Conservation (phyloP, 1,140 invertebrate species). For the Apis laboriosa region DNA sequence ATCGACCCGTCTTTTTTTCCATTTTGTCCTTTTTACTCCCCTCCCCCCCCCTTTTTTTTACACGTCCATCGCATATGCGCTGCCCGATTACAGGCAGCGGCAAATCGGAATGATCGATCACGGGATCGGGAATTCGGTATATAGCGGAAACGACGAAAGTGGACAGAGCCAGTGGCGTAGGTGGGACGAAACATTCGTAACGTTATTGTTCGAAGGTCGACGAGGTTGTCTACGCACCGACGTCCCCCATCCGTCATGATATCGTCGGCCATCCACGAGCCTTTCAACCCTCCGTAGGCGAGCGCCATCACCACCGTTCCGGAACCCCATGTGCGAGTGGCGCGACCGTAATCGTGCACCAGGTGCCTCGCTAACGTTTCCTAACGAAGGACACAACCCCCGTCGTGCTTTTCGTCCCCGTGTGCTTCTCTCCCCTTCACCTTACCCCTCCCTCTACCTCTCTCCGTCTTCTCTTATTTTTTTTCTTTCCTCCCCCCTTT, state of each 20-base stretch:
- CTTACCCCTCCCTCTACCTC: background rate
- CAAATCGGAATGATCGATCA: conserved; percentile 51
- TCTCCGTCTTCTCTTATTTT: background rate
- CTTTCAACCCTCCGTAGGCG: conserved; percentile 42
- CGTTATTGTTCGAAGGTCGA: conserved; percentile 42
- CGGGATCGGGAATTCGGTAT: conserved; percentile 28
- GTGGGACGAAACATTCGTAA: conserved; percentile 48
- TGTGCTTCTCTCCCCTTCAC: conserved; percentile 28
- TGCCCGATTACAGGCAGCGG: conserved; percentile 23
- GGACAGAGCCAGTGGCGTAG: conserved; percentile 28
- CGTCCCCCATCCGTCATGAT: conserved; percentile 69
- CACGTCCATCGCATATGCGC: background rate
- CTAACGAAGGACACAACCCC: conserved; percentile 73
- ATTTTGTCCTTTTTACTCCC: too few species aligned
- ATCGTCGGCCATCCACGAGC: conserved; percentile 55
- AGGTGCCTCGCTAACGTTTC: conserved; percentile 73
- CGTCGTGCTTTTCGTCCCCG: conserved; percentile 30
- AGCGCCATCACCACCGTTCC: conserved; percentile 26
- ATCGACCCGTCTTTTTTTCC: background rate
- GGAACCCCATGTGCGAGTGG: conserved; percentile 65
- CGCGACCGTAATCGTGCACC: conserved; percentile 73
- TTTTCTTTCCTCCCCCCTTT: background rate
- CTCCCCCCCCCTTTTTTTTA: background rate
- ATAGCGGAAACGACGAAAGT: conserved; percentile 31
- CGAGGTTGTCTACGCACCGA: conserved; percentile 41